Evolutionary conservation across 1,140 invertebrate species (phyloP).

Genomic region (Druon quercuslanigerum): DNA sequence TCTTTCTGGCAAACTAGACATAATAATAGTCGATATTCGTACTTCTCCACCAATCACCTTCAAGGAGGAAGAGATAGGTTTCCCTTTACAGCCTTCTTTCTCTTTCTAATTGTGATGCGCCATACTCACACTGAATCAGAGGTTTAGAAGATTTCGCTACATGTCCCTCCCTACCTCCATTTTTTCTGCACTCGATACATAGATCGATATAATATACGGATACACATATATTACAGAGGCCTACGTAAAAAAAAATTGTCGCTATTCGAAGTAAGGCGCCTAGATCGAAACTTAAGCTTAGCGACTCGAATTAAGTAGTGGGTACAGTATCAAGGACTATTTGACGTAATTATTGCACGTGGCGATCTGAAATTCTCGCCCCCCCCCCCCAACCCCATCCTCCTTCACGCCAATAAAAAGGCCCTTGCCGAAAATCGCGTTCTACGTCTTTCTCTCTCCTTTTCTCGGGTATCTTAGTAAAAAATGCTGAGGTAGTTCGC

Average conservation of each 20-base stretch:
- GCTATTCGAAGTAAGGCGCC: constrained; percentile 5
- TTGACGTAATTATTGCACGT: constrained; percentile 51
- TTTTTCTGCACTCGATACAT: background rate
- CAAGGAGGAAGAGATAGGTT: too few relatives aligned
- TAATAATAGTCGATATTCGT: too few relatives aligned
- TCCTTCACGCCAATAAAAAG: constrained; percentile 32
- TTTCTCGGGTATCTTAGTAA: constrained; percentile 6
- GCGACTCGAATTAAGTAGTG: constrained; percentile 48
- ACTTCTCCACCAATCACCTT: too few relatives aligned
- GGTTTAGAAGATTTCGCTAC: background rate
- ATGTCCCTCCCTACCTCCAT: background rate
- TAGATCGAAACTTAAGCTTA: constrained; percentile 34
- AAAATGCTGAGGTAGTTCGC: constrained; percentile 53
- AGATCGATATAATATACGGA: too few relatives aligned
- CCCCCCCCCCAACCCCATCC: constrained; percentile 36
- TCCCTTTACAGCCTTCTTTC: background rate
- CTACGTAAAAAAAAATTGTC: background rate
- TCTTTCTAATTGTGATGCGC: constrained; percentile 35
- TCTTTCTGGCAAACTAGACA: too few relatives aligned
- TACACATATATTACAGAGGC: constrained; percentile 4
- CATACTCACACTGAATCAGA: too few relatives aligned
- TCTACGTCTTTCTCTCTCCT: constrained; percentile 30
- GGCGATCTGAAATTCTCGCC: constrained; percentile 45
- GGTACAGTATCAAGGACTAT: constrained; percentile 42
- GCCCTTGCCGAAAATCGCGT: background rate